Evolutionary conservation across 2,888 invertebrate genomes (phyloP), one percentile per base, ranked within the genome.

Genomic region (Odontocolon sp.): DNA sequence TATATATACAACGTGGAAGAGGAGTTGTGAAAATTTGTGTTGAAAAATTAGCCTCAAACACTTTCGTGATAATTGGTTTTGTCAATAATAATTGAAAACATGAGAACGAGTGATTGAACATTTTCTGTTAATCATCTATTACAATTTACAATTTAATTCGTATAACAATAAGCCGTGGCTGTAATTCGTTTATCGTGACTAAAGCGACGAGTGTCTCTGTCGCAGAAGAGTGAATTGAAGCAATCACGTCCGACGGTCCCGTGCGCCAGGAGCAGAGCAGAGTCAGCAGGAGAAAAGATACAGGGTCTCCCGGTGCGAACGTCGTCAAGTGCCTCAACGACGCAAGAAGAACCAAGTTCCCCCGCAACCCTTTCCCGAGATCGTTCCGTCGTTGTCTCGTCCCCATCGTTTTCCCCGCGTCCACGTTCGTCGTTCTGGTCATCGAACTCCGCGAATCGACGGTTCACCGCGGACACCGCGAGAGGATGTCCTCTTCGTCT

Each of bases 231-330:
- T 57, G 69, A 75, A 69, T 52, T 33, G 52, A 57, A 50, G 50
- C 64, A 63, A 69, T 68, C 68, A 57, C 63, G 69, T 75, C 75
- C 75, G 75, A 75, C 75, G 75, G 74, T 69, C 40, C 59, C 59
- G 69, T 69, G 52, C 28, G 23, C 5, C 18, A 31, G 23, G 11
- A n/a, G 40, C 63, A 59, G 16, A 36, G 56, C 42, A 26, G 38
- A 52, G 31, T 9, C 36, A 21, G 21, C 52, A 26, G 67, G 1
- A 42, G 11, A 33, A 54, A 33, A 21, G 56, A n/a, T n/a, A n/a
- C n/a, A 42, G 26, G 16, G 26, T 21, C 6, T 2, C 57, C 26
- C 33, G 31, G 26, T 50, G 57, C 33, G 31, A 59, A 33, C 57
- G 47, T 59, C 28, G 21, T n/a, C 23, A 57, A 57, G 36, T 18